Percentiles rank a stretch among this genome's conserved stretches.
phyloP scores from a whole-genome alignment of 2,797 vertebrate genomes.

The Tapirus indicus region DNA sequence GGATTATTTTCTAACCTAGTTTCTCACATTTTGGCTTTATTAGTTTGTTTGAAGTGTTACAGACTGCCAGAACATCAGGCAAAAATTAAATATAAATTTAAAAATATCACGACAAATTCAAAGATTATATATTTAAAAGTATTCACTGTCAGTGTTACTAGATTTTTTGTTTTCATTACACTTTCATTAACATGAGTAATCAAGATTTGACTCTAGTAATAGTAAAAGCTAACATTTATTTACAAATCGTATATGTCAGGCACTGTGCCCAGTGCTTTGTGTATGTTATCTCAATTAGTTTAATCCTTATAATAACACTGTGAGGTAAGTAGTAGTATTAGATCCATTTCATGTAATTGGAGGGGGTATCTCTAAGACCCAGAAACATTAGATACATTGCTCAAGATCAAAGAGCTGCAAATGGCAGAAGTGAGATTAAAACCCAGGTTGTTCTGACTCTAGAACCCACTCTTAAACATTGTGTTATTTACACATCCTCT shows the following conservation, averaged over 20 bases:
- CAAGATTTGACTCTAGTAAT: background rate
- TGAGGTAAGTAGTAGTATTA: slow-evolving; percentile 24
- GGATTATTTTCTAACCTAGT: slow-evolving; percentile 22
- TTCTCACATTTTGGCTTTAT: slow-evolving; percentile 9
- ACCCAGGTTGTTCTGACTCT: background rate
- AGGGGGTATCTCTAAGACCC: background rate
- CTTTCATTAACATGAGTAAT: background rate
- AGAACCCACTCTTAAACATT: background rate
- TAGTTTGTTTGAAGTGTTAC: background rate
- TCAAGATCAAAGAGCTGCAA: slow-evolving; percentile 52
- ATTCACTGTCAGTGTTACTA: background rate
- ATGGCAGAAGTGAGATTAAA: background rate
- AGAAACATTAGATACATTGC: background rate
- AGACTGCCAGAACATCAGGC: background rate
- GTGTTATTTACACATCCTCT: background rate
- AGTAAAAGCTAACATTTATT: slow-evolving; percentile 18
- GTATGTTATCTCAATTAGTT: slow-evolving; percentile 44
- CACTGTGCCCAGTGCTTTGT: background rate
- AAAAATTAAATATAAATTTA: slow-evolving; percentile 36
- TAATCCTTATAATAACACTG: background rate
- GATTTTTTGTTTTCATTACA: slow-evolving; percentile 34
- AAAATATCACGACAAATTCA: slow-evolving; percentile 30
- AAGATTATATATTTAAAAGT: slow-evolving; percentile 14
- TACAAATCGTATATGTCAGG: background rate
- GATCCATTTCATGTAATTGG: background rate